Evolutionary conservation across 2,888 invertebrate genomes (phyloP), one percentile per base, ranked within the genome.

Genomic region (Geotrupes spiniger): DNA sequence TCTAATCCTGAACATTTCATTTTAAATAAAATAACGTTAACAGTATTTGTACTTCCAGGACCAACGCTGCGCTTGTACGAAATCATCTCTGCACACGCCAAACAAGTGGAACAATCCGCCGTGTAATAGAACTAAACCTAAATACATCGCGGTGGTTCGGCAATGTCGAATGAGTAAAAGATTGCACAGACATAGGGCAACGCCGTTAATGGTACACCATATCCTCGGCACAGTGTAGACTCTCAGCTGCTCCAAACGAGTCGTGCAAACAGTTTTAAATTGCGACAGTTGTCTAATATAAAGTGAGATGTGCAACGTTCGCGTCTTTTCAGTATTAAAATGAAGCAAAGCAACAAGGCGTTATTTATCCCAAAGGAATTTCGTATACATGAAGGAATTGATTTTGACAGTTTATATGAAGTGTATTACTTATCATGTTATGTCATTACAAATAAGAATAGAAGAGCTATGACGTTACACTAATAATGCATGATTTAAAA

Each of bases 161-260:
- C 47, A 65, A 49, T 60, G 61, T 52, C 56, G 62, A 51, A 55
- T 46, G 49, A 51, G 41, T 56, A 59, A 45, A 53, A 51, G 53
- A 54, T 49, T 45, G 51, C 42, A 51, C 49, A 51, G 49, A 49
- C 46, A 52, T 16, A 42, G 37, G 44, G 40, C 61, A 10, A 62
- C 64, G 11, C 65, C 67, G 14, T 57, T 70, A 16, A 63, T 71
- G 65, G 61, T 70, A 27, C 69, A 69, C 43, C 68, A 69, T 54
- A 58, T 71, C 41, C 56, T 69, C 48, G 71, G 70, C 51, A 62
- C 63, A 11, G 61, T 63, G 38, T 65, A 28, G 15, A 15, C 15
- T 12, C 10, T 14, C 12, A 4, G 2, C n/a, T 11, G n/a, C 28
- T 28, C 28, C 5, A 4, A 29, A 29, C 4, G 10, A 12, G 12